These are phyloP conservation scores for Steinernema khuongi DNA, from an alignment of 1,140 invertebrate species.

Conservation along the genomic window DNA sequence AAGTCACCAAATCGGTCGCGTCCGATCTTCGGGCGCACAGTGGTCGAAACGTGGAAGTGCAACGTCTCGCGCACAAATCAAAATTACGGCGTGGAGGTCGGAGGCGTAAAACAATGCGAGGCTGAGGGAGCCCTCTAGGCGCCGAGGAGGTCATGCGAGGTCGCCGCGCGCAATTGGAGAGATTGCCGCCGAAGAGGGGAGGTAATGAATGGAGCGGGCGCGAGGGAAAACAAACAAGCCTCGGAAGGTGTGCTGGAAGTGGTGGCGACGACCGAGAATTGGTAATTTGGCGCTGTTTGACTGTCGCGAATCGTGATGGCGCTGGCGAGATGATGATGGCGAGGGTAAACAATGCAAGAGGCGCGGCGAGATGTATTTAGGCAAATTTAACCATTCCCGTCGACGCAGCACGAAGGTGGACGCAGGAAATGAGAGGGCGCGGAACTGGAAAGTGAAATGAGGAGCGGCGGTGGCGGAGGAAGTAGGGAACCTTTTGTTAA, in stretches of 20 bases:
- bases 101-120: conserved; percentile 4
- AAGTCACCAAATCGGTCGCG: too few relatives aligned
- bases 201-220: background rate
- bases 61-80: too few relatives aligned
- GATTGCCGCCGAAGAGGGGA: background rate
- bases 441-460: background rate
- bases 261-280: background rate
- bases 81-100: background rate
- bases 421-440: background rate
- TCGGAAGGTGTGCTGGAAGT: background rate
- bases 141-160: conserved; percentile 2
- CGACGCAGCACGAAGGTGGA: background rate
- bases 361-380: background rate
- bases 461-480: background rate
- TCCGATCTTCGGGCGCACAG: too few relatives aligned
- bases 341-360: conserved; percentile 1
- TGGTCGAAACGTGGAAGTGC: too few relatives aligned
- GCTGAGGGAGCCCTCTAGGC: background rate
- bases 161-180: conserved; percentile 6
- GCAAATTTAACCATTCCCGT: conserved; percentile 4
- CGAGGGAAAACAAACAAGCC: conserved; percentile 14
- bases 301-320: conserved; percentile 7
- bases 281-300: conserved; percentile 14
- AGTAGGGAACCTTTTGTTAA: background rate
- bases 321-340: conserved; percentile 10